Conservation (phyloP, 2,113 vertebrate genomes). For the Dryoscopus gambensis region DNA sequence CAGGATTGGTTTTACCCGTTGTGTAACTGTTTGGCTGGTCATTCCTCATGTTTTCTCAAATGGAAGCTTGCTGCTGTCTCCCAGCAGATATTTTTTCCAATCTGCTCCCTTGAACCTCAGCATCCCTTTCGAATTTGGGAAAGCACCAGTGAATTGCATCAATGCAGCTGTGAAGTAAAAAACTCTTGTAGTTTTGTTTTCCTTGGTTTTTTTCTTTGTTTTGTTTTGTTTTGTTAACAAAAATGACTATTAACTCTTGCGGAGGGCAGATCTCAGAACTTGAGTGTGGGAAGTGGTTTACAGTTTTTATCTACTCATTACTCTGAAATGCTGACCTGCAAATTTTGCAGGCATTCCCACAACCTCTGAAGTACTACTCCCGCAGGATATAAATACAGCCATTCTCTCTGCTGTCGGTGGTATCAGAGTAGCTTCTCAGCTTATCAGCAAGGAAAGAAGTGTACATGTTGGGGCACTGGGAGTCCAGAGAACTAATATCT, state of each 20-base stretch:
- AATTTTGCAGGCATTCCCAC: not conserved
- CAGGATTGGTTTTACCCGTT: not conserved
- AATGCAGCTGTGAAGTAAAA: not conserved
- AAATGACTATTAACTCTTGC: not conserved
- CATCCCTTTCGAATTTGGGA: not conserved
- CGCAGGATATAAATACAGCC: not conserved
- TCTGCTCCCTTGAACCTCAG: not conserved
- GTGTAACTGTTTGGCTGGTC: not conserved
- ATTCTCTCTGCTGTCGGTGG: not conserved
- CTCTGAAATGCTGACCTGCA: slow-evolving; percentile 27
- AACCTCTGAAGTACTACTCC: not conserved
- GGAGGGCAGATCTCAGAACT: not conserved
- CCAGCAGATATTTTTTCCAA: not conserved
- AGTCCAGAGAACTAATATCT: not conserved
- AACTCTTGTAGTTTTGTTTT: not conserved
- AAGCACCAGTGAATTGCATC: not conserved
- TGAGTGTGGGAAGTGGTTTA: slow-evolving; percentile 10
- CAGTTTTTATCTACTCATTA: slow-evolving; percentile 9
- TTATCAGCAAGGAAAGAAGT: not conserved
- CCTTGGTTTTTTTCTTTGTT: not conserved
- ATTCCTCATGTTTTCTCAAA: not conserved
- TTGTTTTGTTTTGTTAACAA: not conserved
- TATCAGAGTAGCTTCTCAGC: not conserved
- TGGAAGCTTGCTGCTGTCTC: not conserved
- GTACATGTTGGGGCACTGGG: not conserved